Evolutionary conservation across 2,797 vertebrate species (phyloP), one percentile per base, ranked within the genome.

Genomic region (Microchirus variegatus): DNA sequence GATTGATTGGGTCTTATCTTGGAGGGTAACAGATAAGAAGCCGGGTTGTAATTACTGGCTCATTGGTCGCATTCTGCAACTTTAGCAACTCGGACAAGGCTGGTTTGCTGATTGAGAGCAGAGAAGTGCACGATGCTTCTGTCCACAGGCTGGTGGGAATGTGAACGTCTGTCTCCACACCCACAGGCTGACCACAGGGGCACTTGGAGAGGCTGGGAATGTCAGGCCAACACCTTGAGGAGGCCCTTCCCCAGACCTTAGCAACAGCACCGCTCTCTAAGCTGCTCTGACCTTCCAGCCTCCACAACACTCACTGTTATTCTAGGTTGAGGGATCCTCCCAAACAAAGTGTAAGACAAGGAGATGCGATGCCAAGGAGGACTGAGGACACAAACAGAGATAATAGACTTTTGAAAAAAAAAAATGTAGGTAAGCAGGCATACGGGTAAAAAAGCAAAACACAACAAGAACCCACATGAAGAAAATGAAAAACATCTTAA

Each of bases 171-270:
- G 88, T 75, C 70, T 90, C 90, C 86, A 85, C 90, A 85, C 87
- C 90, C 91, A 91, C 88, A 73, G 81, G 79, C 86, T 67, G 75
- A 92, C 90, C 92, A 71, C 90, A 90, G 89, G 83, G 89, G 77
- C 65, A 73, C 83, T 85, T 70, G 31, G 72, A 87, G 83, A 84
- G 85, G 85, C 86, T 61, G 80, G 59, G 83, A 84, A 87, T 72
- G 65, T 78, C 2, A 45, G 77, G 92, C 91, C 92, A 94, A 94
- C 81, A 67, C 72, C 77, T 58, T 58, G 81, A 83, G 83, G 80
- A 88, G 89, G 82, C 78, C 78, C 76, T 76, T 78, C 78, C 75
- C 71, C 48, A 8, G 85, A 80, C 80, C 83, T 81, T 61, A 67
- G 80, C 83, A 80, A 84, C 88, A 82, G 84, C 68, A 49, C 61